Evolutionary conservation across 2,888 invertebrate genomes (phyloP), one percentile per base, ranked within the genome.

Genomic region (Spialia ferax): DNA sequence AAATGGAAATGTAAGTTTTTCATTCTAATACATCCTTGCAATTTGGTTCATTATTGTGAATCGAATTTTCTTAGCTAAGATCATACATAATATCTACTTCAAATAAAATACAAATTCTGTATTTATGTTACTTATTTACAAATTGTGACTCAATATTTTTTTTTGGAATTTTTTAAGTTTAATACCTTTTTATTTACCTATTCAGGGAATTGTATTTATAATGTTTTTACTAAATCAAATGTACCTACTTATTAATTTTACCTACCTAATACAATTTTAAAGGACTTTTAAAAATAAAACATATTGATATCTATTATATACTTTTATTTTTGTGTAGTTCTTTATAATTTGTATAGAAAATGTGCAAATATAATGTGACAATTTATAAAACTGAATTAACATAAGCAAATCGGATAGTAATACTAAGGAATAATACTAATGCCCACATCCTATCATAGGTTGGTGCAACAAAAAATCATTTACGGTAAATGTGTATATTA

Each of bases 301-400:
- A 62, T 59, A 70, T 32, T 59, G 59, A 57, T 59, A 69, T 66
- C 64, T 71, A 74, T 65, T 60, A 69, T 85, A 85, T 82, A 82
- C 73, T 82, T 87, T 90, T 88, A 89, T 91, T 91, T 80, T 86
- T 77, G 91, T 91, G 91, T 89, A 88, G 84, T 89, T 85, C 78
- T 55, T 90, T 84, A 90, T 88, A 90, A 88, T 87, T 88, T 84
- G 88, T 89, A 84, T 89, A 89, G 82, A 88, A 89, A 90, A 88
- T 86, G 92, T 93, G 92, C 93, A 90, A 91, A 88, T 89, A 87
- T 87, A 87, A 88, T 83, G 85, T 87, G 87, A 90, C 75, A 83
- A 85, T 74, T 61, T 73, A 74, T 86, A 86, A 83, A 90, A 88
- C 84, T 78, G 82, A 89, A 88, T 86, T 85, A 83, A 87, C 79